These are phyloP conservation scores for Amphiprion clarkii DNA, from an alignment of 2,797 vertebrate species.

Conservation along the genomic window DNA sequence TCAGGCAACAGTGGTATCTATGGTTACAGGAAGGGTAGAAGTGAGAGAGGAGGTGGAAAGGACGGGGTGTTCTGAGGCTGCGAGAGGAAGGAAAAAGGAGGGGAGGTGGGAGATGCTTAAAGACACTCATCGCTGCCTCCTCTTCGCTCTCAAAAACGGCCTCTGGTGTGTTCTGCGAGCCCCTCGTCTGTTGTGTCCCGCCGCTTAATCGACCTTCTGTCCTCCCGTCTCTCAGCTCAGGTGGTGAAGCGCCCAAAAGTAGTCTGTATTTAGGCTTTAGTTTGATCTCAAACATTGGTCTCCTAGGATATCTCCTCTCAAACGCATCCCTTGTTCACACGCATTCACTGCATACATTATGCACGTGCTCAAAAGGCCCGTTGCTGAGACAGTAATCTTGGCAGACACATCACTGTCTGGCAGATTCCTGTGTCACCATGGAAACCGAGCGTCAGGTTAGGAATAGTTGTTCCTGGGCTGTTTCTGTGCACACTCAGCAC, in stretches of 20 bases:
- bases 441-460: constrained; percentile 72
- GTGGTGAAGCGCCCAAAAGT: constrained; percentile 15
- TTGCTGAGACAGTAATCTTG: constrained; percentile 55
- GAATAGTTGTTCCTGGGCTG: constrained; percentile 61
- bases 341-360: neutral
- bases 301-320: neutral
- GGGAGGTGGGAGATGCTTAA: constrained; percentile 56
- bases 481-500: constrained; percentile 58
- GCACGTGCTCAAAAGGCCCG: constrained; percentile 32
- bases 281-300: constrained; percentile 16
- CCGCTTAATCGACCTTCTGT: constrained; percentile 19
- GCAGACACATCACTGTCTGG: constrained; percentile 76
- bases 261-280: constrained; percentile 6
- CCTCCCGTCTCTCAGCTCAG: constrained; percentile 53
- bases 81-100: constrained; percentile 21
- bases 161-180: constrained; percentile 2
- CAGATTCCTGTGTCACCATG: constrained; percentile 73
- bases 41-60: constrained; percentile 67
- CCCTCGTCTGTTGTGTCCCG: constrained; percentile 15
- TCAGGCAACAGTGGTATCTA: constrained; percentile 76
- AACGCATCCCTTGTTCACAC: neutral
- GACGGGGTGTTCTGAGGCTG: constrained; percentile 63
- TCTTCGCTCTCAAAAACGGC: constrained; percentile 25
- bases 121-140: constrained; percentile 33
- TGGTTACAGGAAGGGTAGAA: constrained; percentile 76